Percentiles rank a stretch among this genome's conserved stretches.
Conservation (phyloP, 2,888 invertebrate species). For the Baronia brevicornis region DNA sequence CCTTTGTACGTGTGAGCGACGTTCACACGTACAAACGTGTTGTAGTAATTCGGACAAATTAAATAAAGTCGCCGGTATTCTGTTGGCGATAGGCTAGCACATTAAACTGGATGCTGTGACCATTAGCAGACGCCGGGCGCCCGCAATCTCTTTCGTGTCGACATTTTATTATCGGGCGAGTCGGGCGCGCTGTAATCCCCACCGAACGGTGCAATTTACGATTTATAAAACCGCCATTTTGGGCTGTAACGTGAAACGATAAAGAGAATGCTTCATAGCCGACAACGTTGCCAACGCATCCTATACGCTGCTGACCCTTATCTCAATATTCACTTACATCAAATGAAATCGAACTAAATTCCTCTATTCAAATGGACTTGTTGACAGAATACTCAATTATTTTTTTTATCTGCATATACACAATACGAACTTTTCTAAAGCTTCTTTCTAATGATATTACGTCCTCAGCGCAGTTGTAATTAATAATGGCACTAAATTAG, state of each 20-base stretch:
- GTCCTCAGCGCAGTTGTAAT: too few species aligned
- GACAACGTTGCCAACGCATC: conserved; percentile 30
- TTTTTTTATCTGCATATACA: too few species aligned
- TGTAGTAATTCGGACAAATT: conserved; percentile 26
- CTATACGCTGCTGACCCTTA: conserved; percentile 33
- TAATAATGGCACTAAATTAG: too few species aligned
- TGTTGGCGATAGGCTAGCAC: conserved; percentile 42
- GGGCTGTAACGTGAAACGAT: conserved; percentile 53
- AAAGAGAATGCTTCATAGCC: conserved; percentile 41
- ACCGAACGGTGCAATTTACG: conserved; percentile 59
- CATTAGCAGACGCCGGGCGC: conserved; percentile 41
- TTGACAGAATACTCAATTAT: too few species aligned
- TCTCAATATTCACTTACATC: conserved; percentile 51
- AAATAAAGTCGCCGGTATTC: conserved; percentile 38
- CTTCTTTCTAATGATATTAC: too few species aligned
- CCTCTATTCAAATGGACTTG: too few species aligned
- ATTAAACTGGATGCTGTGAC: conserved; percentile 42
- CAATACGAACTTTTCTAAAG: too few species aligned
- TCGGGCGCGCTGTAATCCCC: conserved; percentile 61
- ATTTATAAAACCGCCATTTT: conserved; percentile 54
- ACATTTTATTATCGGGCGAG: conserved; percentile 68
- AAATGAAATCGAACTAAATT: too few species aligned
- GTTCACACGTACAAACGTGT: too few species aligned
- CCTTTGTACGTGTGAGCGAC: too few species aligned
- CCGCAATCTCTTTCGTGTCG: conserved; percentile 63